Conservation (phyloP, 2,113 vertebrate genomes). For the Pyrgilauda ruficollis region DNA sequence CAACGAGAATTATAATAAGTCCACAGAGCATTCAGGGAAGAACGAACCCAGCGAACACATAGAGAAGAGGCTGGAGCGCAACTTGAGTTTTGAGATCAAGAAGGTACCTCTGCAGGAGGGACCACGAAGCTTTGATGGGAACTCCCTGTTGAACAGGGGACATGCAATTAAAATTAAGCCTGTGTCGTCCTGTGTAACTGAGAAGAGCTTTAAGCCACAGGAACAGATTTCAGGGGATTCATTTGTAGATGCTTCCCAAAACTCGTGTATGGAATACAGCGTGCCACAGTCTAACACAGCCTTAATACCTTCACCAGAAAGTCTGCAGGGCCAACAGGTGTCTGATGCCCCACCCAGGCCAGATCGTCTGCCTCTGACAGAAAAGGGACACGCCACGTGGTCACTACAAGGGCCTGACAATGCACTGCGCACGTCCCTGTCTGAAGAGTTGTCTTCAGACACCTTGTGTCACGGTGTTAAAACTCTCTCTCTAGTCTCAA, state of each 20-base stretch:
- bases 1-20: conserved; percentile 90
- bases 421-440: neutral
- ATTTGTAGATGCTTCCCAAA: conserved; percentile 63
- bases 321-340: conserved; percentile 40
- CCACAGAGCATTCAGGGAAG: conserved; percentile 71
- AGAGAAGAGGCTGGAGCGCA: conserved; percentile 84
- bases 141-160: conserved; percentile 79
- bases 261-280: conserved; percentile 67
- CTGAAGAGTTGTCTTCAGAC: conserved; percentile 51
- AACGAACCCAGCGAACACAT: conserved; percentile 61
- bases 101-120: conserved; percentile 93
- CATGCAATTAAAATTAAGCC: conserved; percentile 88
- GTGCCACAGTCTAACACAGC: conserved; percentile 42
- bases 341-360: conserved; percentile 78
- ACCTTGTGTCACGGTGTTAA: conserved; percentile 36
- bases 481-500: conserved; percentile 62
- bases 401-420: conserved; percentile 73
- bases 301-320: conserved; percentile 39
- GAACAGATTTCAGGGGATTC: conserved; percentile 81
- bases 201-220: conserved; percentile 70
- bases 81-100: conserved; percentile 95
- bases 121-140: conserved; percentile 90
- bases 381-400: conserved; percentile 80
- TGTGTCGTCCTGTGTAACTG: conserved; percentile 51
- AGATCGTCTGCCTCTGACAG: conserved; percentile 84